Base-by-base conservation (phyloP, 2,113 vertebrate species). In the Willisornis vidua region DNA sequence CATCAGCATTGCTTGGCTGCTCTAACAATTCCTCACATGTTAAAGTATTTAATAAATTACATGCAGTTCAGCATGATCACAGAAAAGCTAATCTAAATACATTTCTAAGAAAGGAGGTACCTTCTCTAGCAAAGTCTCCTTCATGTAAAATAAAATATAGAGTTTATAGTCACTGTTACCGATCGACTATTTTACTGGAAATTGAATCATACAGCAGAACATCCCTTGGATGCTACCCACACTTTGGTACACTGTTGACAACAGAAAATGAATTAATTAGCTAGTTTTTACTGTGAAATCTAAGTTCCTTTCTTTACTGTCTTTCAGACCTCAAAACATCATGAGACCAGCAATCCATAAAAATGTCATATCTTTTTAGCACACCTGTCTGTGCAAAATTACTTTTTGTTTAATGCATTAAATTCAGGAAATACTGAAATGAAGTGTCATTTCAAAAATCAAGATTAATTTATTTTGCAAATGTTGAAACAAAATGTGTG, bases 391-490 rank as follows among this genome's bases (percentile, higher is more conserved):
- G 23, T 1, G 0, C 28, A 83, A 90, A 90, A 72, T 72, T 4
- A 70, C 28, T 78, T 87, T 95, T 88, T 23, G 41, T 95, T 65
- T 70, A 58, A 39, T 62, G 17, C n/a, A 49, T 76, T 66, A 76
- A 79, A 58, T 80, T 91, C 12, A 52, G 41, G n/a, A 57, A 85
- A 87, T 88, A 80, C 25, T 94, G 78, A 95, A 87, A 94, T 37
- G 29, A 85, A 93, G 20, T 57, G 31, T 62, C 67, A 88, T 35
- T 51, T 85, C 71, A 91, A 91, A 96, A 94, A 80, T 85, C 67
- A 76, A 76, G 28, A 54, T 66, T 66, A 68, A 61, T 87, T 83
- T 79, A n/a, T 88, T 92, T 90, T 90, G 19, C 28, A 88, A 80
- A 85, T 76, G 25, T 70, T 79, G 72, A 73, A 93, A 83, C 31